Base-by-base conservation (phyloP, 1,140 invertebrate species). In the Monochamus saltuarius region DNA sequence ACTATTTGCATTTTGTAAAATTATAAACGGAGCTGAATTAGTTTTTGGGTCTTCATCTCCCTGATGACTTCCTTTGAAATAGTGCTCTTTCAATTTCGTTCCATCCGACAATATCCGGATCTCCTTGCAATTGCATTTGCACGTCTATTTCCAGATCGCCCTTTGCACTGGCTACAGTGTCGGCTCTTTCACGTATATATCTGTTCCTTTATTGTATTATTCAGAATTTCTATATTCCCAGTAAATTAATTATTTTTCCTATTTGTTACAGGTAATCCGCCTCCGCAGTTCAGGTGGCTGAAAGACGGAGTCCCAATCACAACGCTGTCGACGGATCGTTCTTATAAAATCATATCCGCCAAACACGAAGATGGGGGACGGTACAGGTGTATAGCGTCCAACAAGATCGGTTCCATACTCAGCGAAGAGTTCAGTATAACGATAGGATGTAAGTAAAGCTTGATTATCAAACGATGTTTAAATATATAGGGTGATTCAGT, bases 351-450 rank as follows among this genome's bases (percentile, higher is more conserved):
- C 59, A 83, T 87, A 61, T 89, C 86, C 66, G 87, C 91, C 1
- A 84, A 85, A 54, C 81, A 86, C 34, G 83, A 87, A 54, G 91
- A 96, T 77, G 88, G 89, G 34, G 94, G 94, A 11, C 85, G 87
- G 36, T 97, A 97, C 77, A 89, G 94, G 73, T 97, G 94, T 79
- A 86, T 95, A 46, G 94, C 94, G 8, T 86, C 85, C 57, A 97
- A 96, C 77, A 87, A 89, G 65, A 92, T 91, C 45, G 94, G 94
- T 40, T 89, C 92, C 45, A 90, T 97, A 74, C 87, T 94, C 73
- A 95, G 92, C 75, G 89, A 95, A 71, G 89, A 90, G 76, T 89
- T 91, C 69, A 83, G 87, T 65, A 86, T 97, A 49, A 84, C 88
- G 46, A 91, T 96, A 52, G 93, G 93, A 39, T 95, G 94, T 96